Conservation (phyloP, 1,140 invertebrate species). For the Musca vetustissima region DNA sequence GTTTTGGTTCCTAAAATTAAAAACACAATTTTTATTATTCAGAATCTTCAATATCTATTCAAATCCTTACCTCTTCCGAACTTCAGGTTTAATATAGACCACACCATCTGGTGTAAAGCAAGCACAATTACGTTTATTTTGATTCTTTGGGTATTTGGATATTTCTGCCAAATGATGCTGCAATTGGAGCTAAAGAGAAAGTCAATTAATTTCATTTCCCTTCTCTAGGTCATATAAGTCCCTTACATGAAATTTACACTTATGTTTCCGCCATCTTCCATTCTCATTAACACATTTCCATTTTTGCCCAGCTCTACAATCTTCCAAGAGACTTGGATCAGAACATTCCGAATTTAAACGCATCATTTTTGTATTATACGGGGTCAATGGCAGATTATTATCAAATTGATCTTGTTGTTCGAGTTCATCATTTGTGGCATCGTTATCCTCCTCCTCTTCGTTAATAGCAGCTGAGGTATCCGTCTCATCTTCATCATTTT, state of each 20-base stretch:
- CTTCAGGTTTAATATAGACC: conserved; percentile 67
- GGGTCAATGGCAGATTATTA: conserved; percentile 47
- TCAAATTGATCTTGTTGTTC: conserved; percentile 40
- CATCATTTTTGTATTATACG: conserved; percentile 59
- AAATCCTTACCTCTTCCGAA: conserved; percentile 43
- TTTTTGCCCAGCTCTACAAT: conserved; percentile 81
- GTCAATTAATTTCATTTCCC: not conserved
- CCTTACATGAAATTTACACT: conserved; percentile 71
- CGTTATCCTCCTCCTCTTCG: conserved; percentile 36
- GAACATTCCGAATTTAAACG: conserved; percentile 62
- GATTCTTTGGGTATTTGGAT: conserved; percentile 44
- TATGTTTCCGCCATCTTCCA: conserved; percentile 80
- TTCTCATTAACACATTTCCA: conserved; percentile 85
- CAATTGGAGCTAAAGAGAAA: conserved; percentile 38
- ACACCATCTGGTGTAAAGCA: conserved; percentile 77
- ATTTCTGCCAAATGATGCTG: conserved; percentile 55
- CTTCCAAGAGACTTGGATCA: conserved; percentile 59
- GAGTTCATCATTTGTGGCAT: conserved; percentile 34
- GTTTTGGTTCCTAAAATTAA: conserved; percentile 25
- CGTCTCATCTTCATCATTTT: conserved; percentile 38
- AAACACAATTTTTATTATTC: not conserved
- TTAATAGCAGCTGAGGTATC: not conserved
- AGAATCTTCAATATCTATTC: not conserved
- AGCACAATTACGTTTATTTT: conserved; percentile 68
- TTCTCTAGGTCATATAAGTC: not conserved